These are phyloP conservation scores for Myoxocephalus aenaeus DNA, from an alignment of 2,797 vertebrate species.

Conservation along the genomic window DNA sequence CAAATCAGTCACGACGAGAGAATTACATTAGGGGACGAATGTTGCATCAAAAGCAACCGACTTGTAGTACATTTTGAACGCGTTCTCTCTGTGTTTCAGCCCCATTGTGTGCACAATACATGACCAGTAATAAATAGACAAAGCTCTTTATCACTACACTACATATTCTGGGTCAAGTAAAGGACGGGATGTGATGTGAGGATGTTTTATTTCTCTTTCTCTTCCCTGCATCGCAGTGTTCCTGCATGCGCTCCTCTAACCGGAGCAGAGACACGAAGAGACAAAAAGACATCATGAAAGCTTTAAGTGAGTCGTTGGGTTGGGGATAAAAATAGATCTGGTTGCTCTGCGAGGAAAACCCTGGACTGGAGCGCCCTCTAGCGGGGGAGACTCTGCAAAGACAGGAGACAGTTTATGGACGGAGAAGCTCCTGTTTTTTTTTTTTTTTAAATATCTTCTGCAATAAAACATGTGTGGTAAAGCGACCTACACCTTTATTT, in stretches of 20 bases:
- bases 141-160: background rate
- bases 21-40: background rate
- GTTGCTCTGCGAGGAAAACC: conserved; percentile 59
- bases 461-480: background rate
- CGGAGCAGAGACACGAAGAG: conserved; percentile 58
- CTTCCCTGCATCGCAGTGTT: conserved; percentile 13
- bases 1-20: background rate
- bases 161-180: background rate
- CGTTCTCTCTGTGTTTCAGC: background rate
- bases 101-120: background rate
- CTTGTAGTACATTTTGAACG: background rate
- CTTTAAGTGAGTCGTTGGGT: conserved; percentile 66
- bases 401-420: background rate
- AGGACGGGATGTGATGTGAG: background rate
- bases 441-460: background rate
- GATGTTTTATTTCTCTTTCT: background rate
- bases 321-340: conserved; percentile 75
- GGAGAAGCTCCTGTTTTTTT: background rate
- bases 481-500: background rate
- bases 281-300: conserved; percentile 70
- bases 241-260: conserved; percentile 26
- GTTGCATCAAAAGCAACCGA: background rate
- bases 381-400: conserved; percentile 61
- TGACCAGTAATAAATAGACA: background rate
- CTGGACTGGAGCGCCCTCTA: conserved; percentile 69